Conservation (phyloP, 2,113 vertebrate species). For the Caloenas nicobarica region DNA sequence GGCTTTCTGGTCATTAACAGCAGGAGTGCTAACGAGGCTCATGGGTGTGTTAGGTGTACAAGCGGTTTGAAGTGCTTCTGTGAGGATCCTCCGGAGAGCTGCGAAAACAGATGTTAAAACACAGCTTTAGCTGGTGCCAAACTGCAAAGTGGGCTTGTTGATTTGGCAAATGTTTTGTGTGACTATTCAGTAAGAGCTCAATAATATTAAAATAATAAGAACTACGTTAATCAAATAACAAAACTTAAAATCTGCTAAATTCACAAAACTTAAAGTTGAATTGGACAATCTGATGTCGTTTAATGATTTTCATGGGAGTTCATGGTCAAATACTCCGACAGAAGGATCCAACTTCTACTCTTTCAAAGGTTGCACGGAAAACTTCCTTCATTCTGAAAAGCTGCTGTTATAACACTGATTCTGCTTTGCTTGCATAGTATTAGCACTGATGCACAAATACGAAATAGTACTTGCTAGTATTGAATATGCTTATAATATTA, state of each 20-base stretch:
- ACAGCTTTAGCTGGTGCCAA: neutral
- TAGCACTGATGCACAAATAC: neutral
- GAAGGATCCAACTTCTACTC: neutral
- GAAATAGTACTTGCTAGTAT: neutral
- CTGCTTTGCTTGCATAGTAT: neutral
- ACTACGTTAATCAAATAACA: neutral
- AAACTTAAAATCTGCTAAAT: neutral
- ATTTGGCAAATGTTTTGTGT: neutral
- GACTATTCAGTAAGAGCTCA: neutral
- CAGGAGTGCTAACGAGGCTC: neutral
- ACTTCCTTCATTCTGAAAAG: neutral
- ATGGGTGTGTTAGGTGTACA: neutral
- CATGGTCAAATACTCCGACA: neutral
- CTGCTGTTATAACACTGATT: neutral
- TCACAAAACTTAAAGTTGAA: neutral
- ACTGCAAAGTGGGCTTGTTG: neutral
- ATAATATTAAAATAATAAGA: neutral
- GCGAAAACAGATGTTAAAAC: too few relatives aligned
- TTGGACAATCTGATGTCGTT: neutral
- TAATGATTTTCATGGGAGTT: neutral
- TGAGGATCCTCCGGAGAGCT: neutral
- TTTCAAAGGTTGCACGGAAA: neutral
- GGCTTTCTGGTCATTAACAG: neutral
- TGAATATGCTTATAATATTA: neutral
- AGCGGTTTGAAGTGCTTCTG: fast-evolving